Evolutionary conservation across 92 coral and sea anemone genomes (phyloP).

Genomic region (Bergia puertoricense): DNA sequence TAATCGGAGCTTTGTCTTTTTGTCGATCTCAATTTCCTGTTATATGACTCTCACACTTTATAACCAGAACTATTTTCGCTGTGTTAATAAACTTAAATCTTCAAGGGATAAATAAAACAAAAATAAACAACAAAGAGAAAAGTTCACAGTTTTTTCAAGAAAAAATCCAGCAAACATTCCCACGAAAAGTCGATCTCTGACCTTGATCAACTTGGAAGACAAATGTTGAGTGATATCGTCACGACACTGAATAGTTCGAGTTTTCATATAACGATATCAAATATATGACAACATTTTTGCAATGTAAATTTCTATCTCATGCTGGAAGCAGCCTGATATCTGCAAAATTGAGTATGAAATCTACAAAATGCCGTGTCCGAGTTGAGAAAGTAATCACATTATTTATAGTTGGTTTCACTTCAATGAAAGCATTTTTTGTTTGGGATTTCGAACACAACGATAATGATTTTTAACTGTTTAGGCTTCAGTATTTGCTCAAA

Average conservation of each 20-base stretch:
- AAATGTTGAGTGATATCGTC: background rate
- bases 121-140: slow-evolving; percentile 19
- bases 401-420: slow-evolving; percentile 4
- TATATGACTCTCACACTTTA: slow-evolving; percentile 27
- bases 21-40: slow-evolving; percentile 32
- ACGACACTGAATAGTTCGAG: background rate
- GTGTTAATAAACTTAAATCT: slow-evolving; percentile 37
- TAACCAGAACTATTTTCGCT: slow-evolving; percentile 31
- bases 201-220: background rate
- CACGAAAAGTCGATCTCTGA: background rate
- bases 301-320: background rate
- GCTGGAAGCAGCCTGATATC: background rate
- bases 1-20: slow-evolving; percentile 27
- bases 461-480: no score
- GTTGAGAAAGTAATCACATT: background rate
- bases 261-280: background rate
- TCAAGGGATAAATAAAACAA: slow-evolving; percentile 33
- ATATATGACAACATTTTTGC: slow-evolving; percentile 17
- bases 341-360: background rate
- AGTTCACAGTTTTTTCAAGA: background rate
- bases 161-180: background rate
- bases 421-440: background rate
- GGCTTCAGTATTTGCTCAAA: background rate
- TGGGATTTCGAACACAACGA: background rate
- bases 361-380: background rate